phyloP scores from a whole-genome alignment of 2,797 vertebrate species.

The Enoplosus armatus region DNA sequence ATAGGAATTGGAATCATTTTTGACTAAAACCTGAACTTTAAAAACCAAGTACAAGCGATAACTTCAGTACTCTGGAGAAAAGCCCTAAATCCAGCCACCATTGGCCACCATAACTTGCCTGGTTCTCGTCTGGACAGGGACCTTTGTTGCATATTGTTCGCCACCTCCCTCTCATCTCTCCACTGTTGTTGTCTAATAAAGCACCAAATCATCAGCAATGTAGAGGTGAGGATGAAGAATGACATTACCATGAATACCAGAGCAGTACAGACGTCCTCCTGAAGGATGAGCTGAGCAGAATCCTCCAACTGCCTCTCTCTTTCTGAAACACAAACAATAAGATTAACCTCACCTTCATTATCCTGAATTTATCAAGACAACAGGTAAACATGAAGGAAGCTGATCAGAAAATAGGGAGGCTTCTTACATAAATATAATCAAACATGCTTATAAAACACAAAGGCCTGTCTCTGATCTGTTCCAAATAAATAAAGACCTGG shows the following conservation, averaged over 20 bases:
- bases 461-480: neutral
- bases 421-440: neutral
- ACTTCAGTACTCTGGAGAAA: too few species aligned
- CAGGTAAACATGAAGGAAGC: too few species aligned
- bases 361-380: neutral
- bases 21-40: too few species aligned
- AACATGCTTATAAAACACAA: neutral
- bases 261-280: slow-evolving; percentile 91
- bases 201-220: too few species aligned
- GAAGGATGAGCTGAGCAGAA: slow-evolving; percentile 86
- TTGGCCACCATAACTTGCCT: neutral
- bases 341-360: neutral
- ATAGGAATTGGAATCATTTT: too few species aligned
- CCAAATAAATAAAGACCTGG: neutral
- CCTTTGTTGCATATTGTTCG: too few species aligned
- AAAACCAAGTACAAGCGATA: too few species aligned
- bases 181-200: neutral
- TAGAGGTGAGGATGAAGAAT: neutral
- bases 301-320: slow-evolving; percentile 87
- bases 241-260: slow-evolving; percentile 93
- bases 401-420: too few species aligned
- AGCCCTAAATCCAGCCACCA: too few species aligned
- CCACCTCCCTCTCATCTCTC: neutral
- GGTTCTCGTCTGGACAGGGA: neutral
- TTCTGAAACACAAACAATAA: slow-evolving; percentile 78